phyloP scores from a whole-genome alignment of 2,113 vertebrate species.

The Ursus arctos region DNA sequence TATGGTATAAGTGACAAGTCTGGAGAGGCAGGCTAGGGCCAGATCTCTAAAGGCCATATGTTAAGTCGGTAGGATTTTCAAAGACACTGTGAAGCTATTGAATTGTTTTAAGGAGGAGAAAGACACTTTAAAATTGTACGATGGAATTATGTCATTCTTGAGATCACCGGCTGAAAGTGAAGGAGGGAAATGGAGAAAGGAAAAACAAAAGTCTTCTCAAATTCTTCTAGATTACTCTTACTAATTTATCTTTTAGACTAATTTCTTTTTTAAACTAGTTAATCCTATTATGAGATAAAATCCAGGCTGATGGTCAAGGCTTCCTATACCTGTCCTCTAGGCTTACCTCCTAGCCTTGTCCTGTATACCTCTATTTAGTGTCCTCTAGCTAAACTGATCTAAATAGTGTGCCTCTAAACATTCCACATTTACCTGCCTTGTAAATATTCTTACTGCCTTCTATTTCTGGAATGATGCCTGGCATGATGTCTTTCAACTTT shows the following conservation, averaged over 20 bases:
- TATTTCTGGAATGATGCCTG: conserved; percentile 16
- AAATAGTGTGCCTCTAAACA: neutral
- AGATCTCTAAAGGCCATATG: neutral
- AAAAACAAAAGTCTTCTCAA: neutral
- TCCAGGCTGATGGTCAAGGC: neutral
- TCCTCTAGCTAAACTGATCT: neutral
- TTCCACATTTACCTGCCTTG: neutral
- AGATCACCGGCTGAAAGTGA: neutral
- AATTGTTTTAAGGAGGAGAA: neutral
- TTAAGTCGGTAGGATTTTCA: neutral
- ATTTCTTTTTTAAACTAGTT: neutral
- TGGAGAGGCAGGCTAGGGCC: conserved; percentile 8
- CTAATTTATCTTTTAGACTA: neutral
- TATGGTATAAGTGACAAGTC: neutral
- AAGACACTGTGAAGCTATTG: neutral
- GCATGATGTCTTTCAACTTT: conserved; percentile 1
- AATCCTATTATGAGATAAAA: neutral
- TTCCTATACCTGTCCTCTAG: neutral
- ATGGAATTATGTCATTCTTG: neutral
- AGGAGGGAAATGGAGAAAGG: neutral
- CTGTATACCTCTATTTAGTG: neutral
- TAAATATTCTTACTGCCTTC: neutral
- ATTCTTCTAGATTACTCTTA: neutral
- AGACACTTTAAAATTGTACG: neutral
- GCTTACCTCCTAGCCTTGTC: neutral